Base-by-base conservation (phyloP, 1,140 invertebrate genomes). In the Meteorus sp. region DNA sequence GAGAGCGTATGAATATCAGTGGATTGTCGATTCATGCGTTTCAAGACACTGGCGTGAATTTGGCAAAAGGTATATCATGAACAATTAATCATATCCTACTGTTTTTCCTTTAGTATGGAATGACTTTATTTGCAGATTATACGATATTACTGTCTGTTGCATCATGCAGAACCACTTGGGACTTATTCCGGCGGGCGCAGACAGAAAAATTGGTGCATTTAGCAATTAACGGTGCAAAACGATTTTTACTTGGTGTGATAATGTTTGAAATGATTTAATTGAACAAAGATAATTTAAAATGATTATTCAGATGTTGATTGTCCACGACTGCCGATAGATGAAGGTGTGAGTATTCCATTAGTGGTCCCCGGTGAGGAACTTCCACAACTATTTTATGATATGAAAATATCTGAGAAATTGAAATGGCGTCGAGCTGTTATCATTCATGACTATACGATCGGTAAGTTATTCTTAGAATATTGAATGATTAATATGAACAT, bases 371-470 rank as follows among this genome's bases (percentile, higher is more conserved):
- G 88, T 2, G 80, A 86, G 43, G 91, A 92, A 74, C 69, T 92
- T 33, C 83, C 89, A 0, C 91, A 92, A 78, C 75, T 92, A 3
- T 70, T 92, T 8, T 75, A 90, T 0, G 91, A 93, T 74, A 74
- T 91, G 11, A 82, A 88, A 59, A 84, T 83, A 3, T 76, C 74
- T 4, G 76, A 82, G 37, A 76, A 82, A 9, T 77, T 91, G 13
- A 76, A 83, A 41, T 92, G 89, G 89, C 88, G 85, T 59, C 85
- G 85, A 11, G 81, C 86, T 6, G 82, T 86, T 41, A 74, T 92
- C 22, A 74, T 93, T 22, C 85, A 89, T 64, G 90, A 92, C 65
- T 80, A 86, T 61, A 85, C 82, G 0, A 81, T 89, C 53, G 84
- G 90, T 92, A 79, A 79, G 53, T 17, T 1, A 19, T 43, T 60